These are phyloP conservation scores for Lithophane semibrunnea DNA, from an alignment of 2,888 invertebrate genomes.

Conservation along the genomic window DNA sequence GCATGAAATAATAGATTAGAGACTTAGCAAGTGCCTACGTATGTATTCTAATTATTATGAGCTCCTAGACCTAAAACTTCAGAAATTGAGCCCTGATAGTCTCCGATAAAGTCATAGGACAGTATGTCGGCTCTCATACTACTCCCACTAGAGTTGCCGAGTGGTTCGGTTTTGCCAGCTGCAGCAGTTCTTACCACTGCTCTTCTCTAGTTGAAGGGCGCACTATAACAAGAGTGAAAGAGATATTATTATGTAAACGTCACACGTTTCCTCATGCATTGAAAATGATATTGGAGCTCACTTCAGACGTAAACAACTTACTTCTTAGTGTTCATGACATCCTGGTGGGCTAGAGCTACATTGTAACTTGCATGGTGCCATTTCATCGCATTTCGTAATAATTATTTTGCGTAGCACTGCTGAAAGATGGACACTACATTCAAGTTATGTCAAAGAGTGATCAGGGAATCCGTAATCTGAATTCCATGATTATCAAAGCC, in stretches of 20 bases:
- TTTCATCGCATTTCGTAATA: neutral
- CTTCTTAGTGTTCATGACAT: slow-evolving; percentile 10
- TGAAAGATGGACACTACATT: neutral
- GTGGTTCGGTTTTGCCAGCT: neutral
- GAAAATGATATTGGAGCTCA: neutral
- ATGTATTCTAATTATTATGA: neutral
- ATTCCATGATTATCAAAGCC: neutral
- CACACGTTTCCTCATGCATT: neutral
- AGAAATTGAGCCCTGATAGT: neutral
- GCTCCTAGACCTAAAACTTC: neutral
- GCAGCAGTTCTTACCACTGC: neutral
- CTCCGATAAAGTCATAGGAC: no score
- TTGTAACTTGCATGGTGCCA: slow-evolving; percentile 20
- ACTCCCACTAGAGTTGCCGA: neutral
- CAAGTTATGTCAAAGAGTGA: neutral
- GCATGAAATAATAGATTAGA: neutral
- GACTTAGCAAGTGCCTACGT: neutral
- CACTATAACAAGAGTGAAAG: slow-evolving; percentile 27
- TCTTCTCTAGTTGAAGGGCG: neutral
- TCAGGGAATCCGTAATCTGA: neutral
- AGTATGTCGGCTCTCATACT: neutral
- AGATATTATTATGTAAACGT: slow-evolving; percentile 21
- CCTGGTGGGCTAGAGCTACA: slow-evolving; percentile 26
- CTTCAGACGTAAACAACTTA: neutral
- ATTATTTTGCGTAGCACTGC: neutral